A percentile compares a stretch with the other conserved stretches of the same genome.
Evolutionary conservation across 2,797 vertebrate species (phyloP).

Genomic region (Aotus griseimembra): DNA sequence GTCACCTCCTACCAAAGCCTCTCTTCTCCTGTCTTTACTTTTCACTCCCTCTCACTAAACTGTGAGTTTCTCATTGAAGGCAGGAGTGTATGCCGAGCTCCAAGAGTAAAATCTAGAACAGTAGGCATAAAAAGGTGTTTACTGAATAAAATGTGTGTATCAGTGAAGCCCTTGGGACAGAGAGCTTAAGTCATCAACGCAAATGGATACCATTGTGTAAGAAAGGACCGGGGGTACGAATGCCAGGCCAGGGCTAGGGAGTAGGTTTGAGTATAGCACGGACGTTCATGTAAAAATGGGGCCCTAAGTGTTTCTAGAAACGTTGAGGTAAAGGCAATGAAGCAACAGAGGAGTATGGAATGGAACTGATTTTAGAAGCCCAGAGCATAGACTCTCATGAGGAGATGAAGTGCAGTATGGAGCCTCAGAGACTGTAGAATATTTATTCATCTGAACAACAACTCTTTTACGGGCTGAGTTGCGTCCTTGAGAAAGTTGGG

Average conservation of each 20-base stretch:
- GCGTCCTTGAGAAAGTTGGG: background rate
- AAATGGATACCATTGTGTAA: background rate
- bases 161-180: background rate
- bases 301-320: background rate
- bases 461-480: background rate
- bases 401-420: background rate
- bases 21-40: background rate
- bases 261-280: background rate
- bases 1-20: background rate
- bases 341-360: background rate
- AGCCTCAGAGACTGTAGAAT: background rate
- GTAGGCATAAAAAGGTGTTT: background rate
- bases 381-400: background rate
- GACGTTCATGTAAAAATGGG: background rate
- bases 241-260: background rate
- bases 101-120: background rate
- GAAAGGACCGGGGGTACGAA: background rate
- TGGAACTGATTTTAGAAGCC: background rate
- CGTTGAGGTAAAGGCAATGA: background rate
- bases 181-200: background rate
- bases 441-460: background rate
- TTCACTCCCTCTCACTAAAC: background rate
- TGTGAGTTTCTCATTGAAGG: background rate
- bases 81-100: background rate
- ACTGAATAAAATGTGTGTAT: background rate